phyloP scores from a whole-genome alignment of 2,797 vertebrate species.

The Telmatherina bonti region DNA sequence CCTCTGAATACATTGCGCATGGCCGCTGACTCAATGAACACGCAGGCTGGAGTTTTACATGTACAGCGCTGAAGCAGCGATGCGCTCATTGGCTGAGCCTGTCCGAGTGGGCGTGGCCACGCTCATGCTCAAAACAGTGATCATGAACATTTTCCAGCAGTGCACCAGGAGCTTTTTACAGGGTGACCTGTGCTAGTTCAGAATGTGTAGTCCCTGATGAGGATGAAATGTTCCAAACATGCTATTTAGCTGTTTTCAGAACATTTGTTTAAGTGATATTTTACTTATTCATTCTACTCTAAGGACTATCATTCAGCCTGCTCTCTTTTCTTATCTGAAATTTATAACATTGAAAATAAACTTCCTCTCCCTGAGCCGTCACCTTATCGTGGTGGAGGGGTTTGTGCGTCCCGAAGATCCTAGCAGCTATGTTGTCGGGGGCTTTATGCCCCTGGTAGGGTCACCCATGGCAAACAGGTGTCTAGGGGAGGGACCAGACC shows the following conservation, averaged over 20 bases:
- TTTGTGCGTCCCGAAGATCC: no score
- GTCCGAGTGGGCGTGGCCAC: constrained; percentile 45
- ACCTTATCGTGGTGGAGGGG: no score
- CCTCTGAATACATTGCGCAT: constrained; percentile 71
- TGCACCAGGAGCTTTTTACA: constrained; percentile 5
- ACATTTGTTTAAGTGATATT: neutral
- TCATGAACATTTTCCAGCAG: constrained; percentile 35
- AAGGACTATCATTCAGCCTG: neutral
- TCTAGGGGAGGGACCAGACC: no score
- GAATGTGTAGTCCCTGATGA: neutral
- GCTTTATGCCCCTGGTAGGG: no score
- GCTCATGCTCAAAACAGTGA: constrained; percentile 40
- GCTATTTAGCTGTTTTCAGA: neutral
- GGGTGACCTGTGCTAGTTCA: neutral
- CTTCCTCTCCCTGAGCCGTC: no score
- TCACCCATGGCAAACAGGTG: no score
- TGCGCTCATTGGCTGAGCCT: constrained; percentile 54
- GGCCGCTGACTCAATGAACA: constrained; percentile 73
- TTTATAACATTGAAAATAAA: neutral
- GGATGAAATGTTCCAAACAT: neutral
- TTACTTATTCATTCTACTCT: neutral
- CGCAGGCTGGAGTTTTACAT: constrained; percentile 36
- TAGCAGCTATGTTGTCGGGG: no score
- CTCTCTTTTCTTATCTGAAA: neutral
- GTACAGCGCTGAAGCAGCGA: constrained; percentile 21